These are phyloP conservation scores for Mungos mungo DNA, from an alignment of 2,113 vertebrate genomes.

Conservation along the genomic window DNA sequence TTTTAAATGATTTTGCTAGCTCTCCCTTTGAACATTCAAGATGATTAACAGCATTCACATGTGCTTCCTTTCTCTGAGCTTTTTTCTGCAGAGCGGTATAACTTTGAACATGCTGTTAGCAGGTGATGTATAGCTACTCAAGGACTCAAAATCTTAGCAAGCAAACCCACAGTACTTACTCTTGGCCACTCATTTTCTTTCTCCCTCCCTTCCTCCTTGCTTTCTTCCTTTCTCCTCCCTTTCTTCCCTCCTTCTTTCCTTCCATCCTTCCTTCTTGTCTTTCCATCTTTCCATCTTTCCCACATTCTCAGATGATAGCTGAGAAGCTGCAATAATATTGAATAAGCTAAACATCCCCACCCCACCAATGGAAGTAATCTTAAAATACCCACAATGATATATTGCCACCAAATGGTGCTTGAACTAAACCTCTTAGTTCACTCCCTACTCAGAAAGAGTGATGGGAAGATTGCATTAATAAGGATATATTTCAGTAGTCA, in stretches of 20 bases:
- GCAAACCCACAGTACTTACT: neutral
- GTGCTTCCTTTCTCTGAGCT: neutral
- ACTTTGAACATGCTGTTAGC: neutral
- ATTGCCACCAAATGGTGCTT: neutral
- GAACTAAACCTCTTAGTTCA: neutral
- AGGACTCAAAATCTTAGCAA: neutral
- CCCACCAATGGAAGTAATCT: neutral
- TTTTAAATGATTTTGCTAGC: neutral
- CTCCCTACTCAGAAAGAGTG: neutral
- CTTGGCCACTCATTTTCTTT: neutral
- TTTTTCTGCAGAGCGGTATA: neutral
- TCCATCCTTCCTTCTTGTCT: too few species aligned
- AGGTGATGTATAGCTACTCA: neutral
- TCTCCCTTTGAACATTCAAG: neutral
- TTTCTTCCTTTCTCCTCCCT: too few species aligned
- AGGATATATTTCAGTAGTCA: neutral
- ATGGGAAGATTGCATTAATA: neutral
- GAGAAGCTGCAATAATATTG: neutral
- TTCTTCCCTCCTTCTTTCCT: neutral
- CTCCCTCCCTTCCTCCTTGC: neutral
- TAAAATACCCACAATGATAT: neutral
- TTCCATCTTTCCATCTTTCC: neutral
- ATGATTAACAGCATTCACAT: neutral
- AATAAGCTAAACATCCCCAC: neutral
- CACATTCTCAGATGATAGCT: neutral